Percentiles rank a stretch among this genome's conserved stretches.
These are phyloP conservation scores for Pollicipes pollicipes DNA, from an alignment of 1,140 invertebrate species.

Conservation along the genomic window DNA sequence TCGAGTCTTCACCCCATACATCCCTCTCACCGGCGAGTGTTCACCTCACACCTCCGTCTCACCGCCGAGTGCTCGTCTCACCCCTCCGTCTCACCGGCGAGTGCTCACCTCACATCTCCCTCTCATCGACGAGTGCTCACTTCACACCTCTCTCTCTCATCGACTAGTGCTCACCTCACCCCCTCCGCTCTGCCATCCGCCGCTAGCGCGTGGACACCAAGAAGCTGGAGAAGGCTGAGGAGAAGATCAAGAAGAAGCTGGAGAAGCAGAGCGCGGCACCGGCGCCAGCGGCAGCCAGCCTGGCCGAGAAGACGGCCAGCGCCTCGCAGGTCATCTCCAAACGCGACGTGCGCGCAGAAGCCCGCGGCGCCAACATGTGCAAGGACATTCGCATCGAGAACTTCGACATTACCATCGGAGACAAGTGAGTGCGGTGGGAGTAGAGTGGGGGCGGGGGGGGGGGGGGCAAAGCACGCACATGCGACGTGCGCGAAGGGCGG, in stretches of 20 bases:
- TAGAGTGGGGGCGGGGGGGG: too few species aligned
- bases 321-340: slow-evolving; percentile 86
- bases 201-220: slow-evolving; percentile 82
- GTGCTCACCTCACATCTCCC: slow-evolving; percentile 6
- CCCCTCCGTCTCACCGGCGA: too few species aligned
- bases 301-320: slow-evolving; percentile 37
- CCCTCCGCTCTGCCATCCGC: not conserved
- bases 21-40: not conserved
- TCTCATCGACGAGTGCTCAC: not conserved
- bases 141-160: too few species aligned
- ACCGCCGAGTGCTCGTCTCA: too few species aligned
- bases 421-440: slow-evolving; percentile 40
- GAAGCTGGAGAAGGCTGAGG: slow-evolving; percentile 91
- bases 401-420: slow-evolving; percentile 93
- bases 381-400: slow-evolving; percentile 95
- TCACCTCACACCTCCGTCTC: not conserved
- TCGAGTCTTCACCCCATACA: too few species aligned
- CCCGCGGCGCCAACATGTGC: slow-evolving; percentile 56
- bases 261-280: slow-evolving; percentile 46
- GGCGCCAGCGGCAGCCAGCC: slow-evolving; percentile 34
- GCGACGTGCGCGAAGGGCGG: too few species aligned
- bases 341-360: slow-evolving; percentile 77
- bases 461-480: not conserved
- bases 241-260: slow-evolving; percentile 80
- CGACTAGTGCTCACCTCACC: not conserved